phyloP scores from a whole-genome alignment of 2,113 vertebrate genomes.

The Terrapene triunguis region DNA sequence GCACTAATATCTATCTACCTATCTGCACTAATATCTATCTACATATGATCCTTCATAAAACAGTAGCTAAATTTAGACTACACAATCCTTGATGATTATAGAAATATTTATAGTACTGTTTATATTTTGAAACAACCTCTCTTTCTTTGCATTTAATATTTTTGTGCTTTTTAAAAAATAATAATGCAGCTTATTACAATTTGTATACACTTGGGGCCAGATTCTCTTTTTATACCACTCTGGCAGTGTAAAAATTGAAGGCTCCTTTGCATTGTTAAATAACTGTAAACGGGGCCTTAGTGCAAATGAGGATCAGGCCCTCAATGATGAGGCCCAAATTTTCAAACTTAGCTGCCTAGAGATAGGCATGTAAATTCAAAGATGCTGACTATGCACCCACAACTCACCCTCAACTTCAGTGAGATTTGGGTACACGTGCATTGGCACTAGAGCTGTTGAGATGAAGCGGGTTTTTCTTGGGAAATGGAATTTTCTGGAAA shows the following conservation, averaged over 20 bases:
- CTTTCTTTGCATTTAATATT: background rate
- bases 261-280: background rate
- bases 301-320: background rate
- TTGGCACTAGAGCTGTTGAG: rapidly evolving
- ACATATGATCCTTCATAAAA: too few species aligned
- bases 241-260: background rate
- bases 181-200: background rate
- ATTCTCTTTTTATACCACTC: background rate
- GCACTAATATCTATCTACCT: background rate
- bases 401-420: background rate
- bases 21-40: too few species aligned
- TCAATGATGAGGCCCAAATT: background rate
- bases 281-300: background rate
- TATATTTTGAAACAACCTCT: background rate
- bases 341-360: background rate
- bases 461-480: background rate
- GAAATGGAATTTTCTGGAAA: background rate
- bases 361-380: rapidly evolving
- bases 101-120: background rate
- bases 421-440: background rate
- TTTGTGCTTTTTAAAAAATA: background rate
- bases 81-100: too few species aligned
- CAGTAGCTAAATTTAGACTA: too few species aligned
- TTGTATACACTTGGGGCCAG: rapidly evolving
- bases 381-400: background rate